phyloP scores from a whole-genome alignment of 2,797 vertebrate species.

The Jordanella pulchra region DNA sequence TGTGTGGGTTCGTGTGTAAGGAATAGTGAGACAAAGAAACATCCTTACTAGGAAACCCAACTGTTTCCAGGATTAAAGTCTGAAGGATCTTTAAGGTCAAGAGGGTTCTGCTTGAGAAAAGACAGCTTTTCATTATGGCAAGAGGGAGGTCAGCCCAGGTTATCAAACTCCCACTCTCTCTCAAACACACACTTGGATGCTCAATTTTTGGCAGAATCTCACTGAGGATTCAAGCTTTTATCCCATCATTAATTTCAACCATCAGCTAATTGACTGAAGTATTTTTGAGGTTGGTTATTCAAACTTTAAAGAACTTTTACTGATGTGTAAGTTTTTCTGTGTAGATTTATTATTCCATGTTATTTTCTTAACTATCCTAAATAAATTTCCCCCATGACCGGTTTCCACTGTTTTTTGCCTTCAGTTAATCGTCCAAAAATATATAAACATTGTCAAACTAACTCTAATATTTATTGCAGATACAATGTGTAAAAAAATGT shows the following conservation, averaged over 20 bases:
- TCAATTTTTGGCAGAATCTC: slow-evolving; percentile 16
- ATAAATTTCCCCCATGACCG: too few species aligned
- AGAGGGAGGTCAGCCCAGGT: slow-evolving; percentile 42
- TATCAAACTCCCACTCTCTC: slow-evolving; percentile 16
- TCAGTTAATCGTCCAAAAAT: too few species aligned
- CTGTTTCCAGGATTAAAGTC: slow-evolving; percentile 53
- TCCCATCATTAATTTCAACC: slow-evolving; percentile 46
- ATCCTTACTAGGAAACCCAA: slow-evolving; percentile 13
- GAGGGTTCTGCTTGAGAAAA: slow-evolving; percentile 42
- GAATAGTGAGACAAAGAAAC: not conserved
- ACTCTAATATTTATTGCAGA: too few species aligned
- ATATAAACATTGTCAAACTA: too few species aligned
- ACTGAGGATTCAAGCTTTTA: slow-evolving; percentile 9
- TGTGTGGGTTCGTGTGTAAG: slow-evolving; percentile 7
- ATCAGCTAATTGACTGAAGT: slow-evolving; percentile 25
- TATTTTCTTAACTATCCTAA: not conserved
- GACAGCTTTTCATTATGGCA: slow-evolving; percentile 56
- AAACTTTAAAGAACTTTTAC: slow-evolving; percentile 20
- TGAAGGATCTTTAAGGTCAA: slow-evolving; percentile 60
- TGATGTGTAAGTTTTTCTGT: slow-evolving; percentile 9
- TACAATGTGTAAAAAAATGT: too few species aligned
- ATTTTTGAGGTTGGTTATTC: slow-evolving; percentile 18
- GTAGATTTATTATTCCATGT: not conserved
- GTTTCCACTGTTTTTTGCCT: too few species aligned
- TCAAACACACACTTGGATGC: slow-evolving; percentile 9